Evolutionary conservation across 2,113 vertebrate species (phyloP), one percentile per base, ranked within the genome.

Genomic region (Zeus faber): DNA sequence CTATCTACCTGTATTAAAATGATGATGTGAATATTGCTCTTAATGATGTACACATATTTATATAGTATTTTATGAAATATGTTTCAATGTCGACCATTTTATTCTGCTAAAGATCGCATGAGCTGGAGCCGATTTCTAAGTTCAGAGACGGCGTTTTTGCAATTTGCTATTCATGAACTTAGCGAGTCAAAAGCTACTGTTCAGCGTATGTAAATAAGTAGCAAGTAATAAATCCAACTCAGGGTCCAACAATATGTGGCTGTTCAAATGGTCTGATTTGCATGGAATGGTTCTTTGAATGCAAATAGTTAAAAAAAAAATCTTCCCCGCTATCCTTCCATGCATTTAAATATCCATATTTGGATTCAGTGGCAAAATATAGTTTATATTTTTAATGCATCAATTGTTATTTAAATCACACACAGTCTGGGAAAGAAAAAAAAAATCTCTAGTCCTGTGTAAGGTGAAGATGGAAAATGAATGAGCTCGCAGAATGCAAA

Each of bases 401-500:
- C 54, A 70, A 70, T 71, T 77, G 63, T 74, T 79, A 79, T 79
- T 84, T 55, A 82, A 76, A 78, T 76, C 3, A 23, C 69, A 70
- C 29, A 27, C 51, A 44, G 58, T 45, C 48, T 47, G 40, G 35
- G 14, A 24, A 66, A 78, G 64, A 71, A 70, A 53, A n/a, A n/a
- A n/a, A n/a, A n/a, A n/a, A 71, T 64, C 72, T 46, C 40, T 63
- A 59, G 56, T 17, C 45, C 71, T 31, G 56, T 61, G 63, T 80
- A 70, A 60, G 77, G 41, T 65, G 69, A 68, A 79, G 60, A 74
- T 78, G 74, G 46, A 80, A 72, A 74, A 65, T 69, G 67, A 55
- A 60, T 74, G 71, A 77, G 77, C 65, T 71, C 54, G 63, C 74
- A 76, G 65, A 76, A 80, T 80, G 65, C 70, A 86, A 84, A 85